A percentile compares a stretch with the other conserved stretches of the same genome.
phyloP scores from a whole-genome alignment of 2,888 invertebrate species.

The Monopis laevigella region DNA sequence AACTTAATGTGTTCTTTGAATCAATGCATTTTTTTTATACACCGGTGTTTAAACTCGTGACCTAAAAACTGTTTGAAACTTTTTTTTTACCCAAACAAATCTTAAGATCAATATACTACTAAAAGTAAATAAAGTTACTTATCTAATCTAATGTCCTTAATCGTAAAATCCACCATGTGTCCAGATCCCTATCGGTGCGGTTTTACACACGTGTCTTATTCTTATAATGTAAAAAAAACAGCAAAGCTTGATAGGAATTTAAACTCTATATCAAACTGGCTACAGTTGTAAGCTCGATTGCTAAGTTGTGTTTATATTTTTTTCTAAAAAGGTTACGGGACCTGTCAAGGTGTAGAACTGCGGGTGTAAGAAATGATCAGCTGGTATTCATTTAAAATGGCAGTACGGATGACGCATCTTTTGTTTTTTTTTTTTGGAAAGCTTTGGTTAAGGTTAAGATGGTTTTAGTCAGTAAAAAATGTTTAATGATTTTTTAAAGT shows the following conservation, averaged over 20 bases:
- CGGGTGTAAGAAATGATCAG: slow-evolving; percentile 40
- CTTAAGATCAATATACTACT: too few relatives aligned
- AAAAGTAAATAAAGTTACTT: too few relatives aligned
- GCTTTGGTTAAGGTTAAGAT: too few relatives aligned
- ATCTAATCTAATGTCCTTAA: not conserved
- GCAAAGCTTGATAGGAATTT: not conserved
- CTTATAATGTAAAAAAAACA: not conserved
- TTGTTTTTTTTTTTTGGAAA: too few relatives aligned
- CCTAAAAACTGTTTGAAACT: too few relatives aligned
- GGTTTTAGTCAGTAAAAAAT: too few relatives aligned
- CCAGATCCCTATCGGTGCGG: slow-evolving; percentile 35
- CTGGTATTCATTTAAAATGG: slow-evolving; percentile 23
- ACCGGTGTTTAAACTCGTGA: too few relatives aligned
- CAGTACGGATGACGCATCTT: not conserved
- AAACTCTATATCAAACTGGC: not conserved
- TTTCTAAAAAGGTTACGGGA: slow-evolving; percentile 10
- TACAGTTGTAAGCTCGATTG: not conserved
- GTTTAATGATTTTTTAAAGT: too few relatives aligned
- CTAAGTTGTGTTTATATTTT: not conserved
- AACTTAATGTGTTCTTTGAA: too few relatives aligned
- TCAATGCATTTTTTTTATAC: too few relatives aligned
- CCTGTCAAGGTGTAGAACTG: slow-evolving; percentile 19
- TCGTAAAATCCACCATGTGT: slow-evolving; percentile 37
- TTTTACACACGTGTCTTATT: slow-evolving; percentile 39
- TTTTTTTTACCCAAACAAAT: too few relatives aligned